Evolutionary conservation across 2,113 vertebrate genomes (phyloP), one percentile per base, ranked within the genome.

Genomic region (Telmatochromis brachygnathus): DNA sequence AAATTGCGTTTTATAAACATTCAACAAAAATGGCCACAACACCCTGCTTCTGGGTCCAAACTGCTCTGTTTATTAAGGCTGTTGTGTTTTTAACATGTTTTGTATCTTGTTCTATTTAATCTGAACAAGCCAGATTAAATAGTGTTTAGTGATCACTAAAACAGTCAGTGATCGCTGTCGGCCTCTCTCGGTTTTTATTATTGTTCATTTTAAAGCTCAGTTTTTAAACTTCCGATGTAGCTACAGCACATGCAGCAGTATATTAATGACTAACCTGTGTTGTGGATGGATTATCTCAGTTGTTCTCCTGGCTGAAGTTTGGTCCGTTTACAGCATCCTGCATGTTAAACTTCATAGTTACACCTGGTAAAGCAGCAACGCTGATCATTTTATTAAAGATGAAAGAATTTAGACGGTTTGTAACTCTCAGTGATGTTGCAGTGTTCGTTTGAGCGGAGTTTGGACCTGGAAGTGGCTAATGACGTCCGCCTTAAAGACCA

Each of bases 11-110:
- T 35, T 9, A 35, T 9, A 35, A 35, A 35, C 35, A 35, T 35
- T 35, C 8, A 9, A 35, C 8, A 37, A 37, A 37, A 37, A 37
- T 37, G 9, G 37, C 37, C 37, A 37, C 37, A 37, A 37, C 37
- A 15, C 0, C 56, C 56, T 60, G 15, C 28, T 33, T 33, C 28
- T 0, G 0, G 28, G 1, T 33, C 58, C 58, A 60, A 60, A 19
- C 58, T 60, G 9, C 58, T 60, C 28, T 6, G 14, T 60, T 0
- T 60, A 33, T 60, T 33, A 60, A 60, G 58, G 5, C 58, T 62
- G 28, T 19, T 62, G 58, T 62, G 15, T 33, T 62, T 62, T 33
- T 33, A 62, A 62, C 28, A 33, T 33, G 58, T 9, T 60, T 60
- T 19, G 56, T 60, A 33, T 60, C 15, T 58, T 58, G 23, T 58